These are phyloP conservation scores for Cephus pygmeus DNA, from an alignment of 2,888 invertebrate genomes.

Conservation along the genomic window DNA sequence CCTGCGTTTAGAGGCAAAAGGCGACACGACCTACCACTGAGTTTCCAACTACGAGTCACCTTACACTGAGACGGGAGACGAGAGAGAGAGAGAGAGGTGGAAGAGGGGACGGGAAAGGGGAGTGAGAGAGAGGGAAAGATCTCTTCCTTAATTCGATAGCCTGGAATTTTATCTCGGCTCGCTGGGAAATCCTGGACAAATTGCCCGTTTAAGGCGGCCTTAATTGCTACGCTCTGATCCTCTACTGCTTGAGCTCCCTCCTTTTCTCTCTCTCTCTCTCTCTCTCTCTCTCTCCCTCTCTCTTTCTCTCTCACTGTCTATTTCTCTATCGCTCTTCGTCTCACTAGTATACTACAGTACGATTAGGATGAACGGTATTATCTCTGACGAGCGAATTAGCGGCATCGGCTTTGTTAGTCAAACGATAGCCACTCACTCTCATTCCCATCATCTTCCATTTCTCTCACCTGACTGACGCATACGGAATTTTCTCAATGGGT, in stretches of 20 bases:
- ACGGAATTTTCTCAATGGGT: too few relatives aligned
- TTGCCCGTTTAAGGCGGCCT: conserved; percentile 8
- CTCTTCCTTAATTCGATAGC: conserved; percentile 3
- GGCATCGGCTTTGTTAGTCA: neutral
- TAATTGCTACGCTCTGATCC: conserved; percentile 2
- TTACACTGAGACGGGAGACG: conserved; percentile 13
- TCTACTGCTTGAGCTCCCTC: neutral
- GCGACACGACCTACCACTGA: conserved; percentile 12
- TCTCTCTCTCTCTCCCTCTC: too few relatives aligned
- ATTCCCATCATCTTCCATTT: too few relatives aligned
- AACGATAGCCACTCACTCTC: too few relatives aligned
- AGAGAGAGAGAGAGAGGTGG: neutral
- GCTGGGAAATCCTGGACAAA: conserved; percentile 6
- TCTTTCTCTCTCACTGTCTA: too few relatives aligned
- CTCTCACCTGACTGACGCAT: too few relatives aligned
- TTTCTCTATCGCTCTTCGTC: too few relatives aligned
- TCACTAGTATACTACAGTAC: too few relatives aligned
- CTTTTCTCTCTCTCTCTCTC: too few relatives aligned
- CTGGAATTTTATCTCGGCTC: conserved; percentile 9
- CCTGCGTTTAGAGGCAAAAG: neutral
- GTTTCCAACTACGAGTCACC: conserved; percentile 10
- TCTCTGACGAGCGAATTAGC: conserved; percentile 1
- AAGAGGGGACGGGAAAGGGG: neutral
- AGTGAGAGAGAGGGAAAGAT: conserved; percentile 6
- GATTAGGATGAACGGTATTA: neutral